Percentiles rank a stretch among this genome's conserved stretches.
These are phyloP conservation scores for Amphibalanus amphitrite DNA, from an alignment of 1,140 invertebrate species.

Conservation along the genomic window DNA sequence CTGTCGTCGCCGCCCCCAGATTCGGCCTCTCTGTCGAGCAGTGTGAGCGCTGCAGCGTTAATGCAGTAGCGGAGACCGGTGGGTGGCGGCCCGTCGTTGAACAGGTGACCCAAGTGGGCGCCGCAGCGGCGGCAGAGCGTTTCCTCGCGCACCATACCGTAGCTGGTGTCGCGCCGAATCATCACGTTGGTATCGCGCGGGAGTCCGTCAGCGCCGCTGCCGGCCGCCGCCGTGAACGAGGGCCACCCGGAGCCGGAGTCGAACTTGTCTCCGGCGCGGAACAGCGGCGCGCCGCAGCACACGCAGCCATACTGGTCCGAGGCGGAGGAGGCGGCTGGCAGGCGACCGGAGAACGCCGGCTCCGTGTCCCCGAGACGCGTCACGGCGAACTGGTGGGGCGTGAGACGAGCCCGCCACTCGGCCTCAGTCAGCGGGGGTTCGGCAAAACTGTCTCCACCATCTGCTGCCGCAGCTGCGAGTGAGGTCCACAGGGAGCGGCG, in stretches of 20 bases:
- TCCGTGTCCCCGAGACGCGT: slow-evolving; percentile 2
- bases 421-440: too few species aligned
- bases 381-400: too few species aligned
- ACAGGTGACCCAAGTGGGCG: slow-evolving; percentile 40
- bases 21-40: too few species aligned
- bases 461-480: too few species aligned
- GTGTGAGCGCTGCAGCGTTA: slow-evolving; percentile 21
- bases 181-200: slow-evolving; percentile 9
- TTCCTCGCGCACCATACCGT: slow-evolving; percentile 33
- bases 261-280: slow-evolving; percentile 23
- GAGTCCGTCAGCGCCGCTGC: slow-evolving; percentile 16
- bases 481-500: too few species aligned
- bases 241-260: slow-evolving; percentile 34
- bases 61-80: slow-evolving; percentile 38
- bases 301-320: slow-evolving; percentile 14
- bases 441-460: too few species aligned
- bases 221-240: slow-evolving; percentile 27
- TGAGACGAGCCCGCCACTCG: too few species aligned
- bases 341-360: slow-evolving; percentile 7
- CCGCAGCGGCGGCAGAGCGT: slow-evolving; percentile 34
- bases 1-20: too few species aligned
- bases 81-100: slow-evolving; percentile 35
- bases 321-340: slow-evolving; percentile 3
- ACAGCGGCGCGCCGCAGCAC: slow-evolving; percentile 15
- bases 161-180: slow-evolving; percentile 18